Conservation (phyloP, 2,888 invertebrate species). For the Lochmaea crataegi region DNA sequence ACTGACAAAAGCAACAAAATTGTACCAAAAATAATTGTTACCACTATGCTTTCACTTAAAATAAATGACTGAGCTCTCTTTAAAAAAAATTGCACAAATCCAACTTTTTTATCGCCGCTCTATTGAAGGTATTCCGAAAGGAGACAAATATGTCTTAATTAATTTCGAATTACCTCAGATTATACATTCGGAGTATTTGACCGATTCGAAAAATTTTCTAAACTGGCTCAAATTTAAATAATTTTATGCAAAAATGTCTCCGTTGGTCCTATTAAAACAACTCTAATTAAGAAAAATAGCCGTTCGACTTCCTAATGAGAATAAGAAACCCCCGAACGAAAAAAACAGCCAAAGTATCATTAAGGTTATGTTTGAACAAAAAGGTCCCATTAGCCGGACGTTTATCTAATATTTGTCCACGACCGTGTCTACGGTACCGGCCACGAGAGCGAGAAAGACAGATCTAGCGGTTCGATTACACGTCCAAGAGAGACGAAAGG, state of each 20-base stretch:
- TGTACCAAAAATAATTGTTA: too few species aligned
- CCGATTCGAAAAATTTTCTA: conserved; percentile 31
- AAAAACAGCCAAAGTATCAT: conserved; percentile 59
- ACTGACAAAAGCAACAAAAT: too few species aligned
- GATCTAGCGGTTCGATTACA: conserved; percentile 38
- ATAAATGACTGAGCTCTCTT: neutral
- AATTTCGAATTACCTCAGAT: conserved; percentile 15
- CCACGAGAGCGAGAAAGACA: conserved; percentile 53
- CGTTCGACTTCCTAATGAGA: conserved; percentile 40
- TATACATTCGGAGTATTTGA: conserved; percentile 12
- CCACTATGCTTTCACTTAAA: neutral
- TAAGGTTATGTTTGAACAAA: conserved; percentile 64
- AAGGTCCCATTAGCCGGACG: conserved; percentile 63
- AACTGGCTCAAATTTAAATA: conserved; percentile 36
- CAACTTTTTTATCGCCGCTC: neutral
- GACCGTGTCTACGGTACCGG: conserved; percentile 61
- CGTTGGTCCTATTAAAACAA: conserved; percentile 30
- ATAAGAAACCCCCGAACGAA: conserved; percentile 32
- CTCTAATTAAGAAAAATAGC: conserved; percentile 43
- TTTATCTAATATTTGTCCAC: conserved; percentile 66
- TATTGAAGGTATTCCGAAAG: neutral
- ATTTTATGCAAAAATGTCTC: conserved; percentile 40
- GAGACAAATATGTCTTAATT: conserved; percentile 26
- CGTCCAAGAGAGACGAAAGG: conserved; percentile 53
- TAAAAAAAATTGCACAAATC: neutral